Evolutionary conservation across 2,888 invertebrate genomes (phyloP), one percentile per base, ranked within the genome.

Genomic region (Epistrophella euchroma): DNA sequence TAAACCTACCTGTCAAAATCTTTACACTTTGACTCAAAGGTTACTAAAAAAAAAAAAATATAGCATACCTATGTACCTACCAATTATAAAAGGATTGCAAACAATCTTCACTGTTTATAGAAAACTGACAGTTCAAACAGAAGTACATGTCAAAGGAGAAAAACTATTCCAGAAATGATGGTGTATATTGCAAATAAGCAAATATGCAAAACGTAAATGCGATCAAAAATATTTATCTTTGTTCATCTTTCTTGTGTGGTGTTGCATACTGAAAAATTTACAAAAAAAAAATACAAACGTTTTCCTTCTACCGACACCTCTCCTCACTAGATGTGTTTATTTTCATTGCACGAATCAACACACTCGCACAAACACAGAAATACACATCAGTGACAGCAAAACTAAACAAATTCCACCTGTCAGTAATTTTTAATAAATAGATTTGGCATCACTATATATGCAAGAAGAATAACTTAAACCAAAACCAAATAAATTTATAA

Each of bases 341-440:
- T 76, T 58, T 60, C 76, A 60, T 55, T 84, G 66, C 56, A 68
- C 78, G 68, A 79, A 72, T 68, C 72, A 73, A 62, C 47, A 47
- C 11, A 19, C 74, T 9, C 17, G 17, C 43, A 80, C 22, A n/a
- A n/a, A 55, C 55, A 25, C 1, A 52, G 7, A 55, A 19, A n/a
- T 10, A 68, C 28, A 50, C 43, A 15, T 19, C 2, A 40, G 45
- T 68, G 76, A 81, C 80, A 77, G 80, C 37, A 4, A 68, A 85
- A 35, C 68, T 47, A 85, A 81, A 81, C 85, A 85, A 70, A 80
- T 71, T 80, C 68, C 76, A 76, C 47, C 81, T 85, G 80, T 76
- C 80, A 85, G 64, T 77, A 77, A 60, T 45, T 45, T 56, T 43
- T 52, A 82, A 28, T 28, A n/a, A 66, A 82, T 86, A 50, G 45